phyloP scores from a whole-genome alignment of 1,140 invertebrate genomes.

The Drosophila sproati region DNA sequence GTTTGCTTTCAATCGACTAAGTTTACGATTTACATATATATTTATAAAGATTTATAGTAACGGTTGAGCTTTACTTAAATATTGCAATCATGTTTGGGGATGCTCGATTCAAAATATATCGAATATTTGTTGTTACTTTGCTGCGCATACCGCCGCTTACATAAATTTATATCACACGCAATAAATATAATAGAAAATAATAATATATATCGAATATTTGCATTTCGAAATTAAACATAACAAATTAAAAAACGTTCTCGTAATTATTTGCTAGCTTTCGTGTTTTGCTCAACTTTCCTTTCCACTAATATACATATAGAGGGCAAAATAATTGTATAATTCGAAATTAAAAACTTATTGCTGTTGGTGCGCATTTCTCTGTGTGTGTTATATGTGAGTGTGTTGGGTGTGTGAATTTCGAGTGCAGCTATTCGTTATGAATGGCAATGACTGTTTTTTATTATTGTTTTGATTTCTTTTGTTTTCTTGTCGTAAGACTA shows the following conservation, averaged over 20 bases:
- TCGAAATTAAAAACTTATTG: slow-evolving; percentile 42
- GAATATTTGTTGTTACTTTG: slow-evolving; percentile 29
- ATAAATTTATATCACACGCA: slow-evolving; percentile 83
- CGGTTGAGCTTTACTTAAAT: slow-evolving; percentile 35
- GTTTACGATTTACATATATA: slow-evolving; percentile 23
- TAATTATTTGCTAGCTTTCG: background rate
- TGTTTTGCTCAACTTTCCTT: background rate
- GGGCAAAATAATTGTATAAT: slow-evolving; percentile 29
- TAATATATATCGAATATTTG: slow-evolving; percentile 28
- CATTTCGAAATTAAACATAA: slow-evolving; percentile 22
- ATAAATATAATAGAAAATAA: slow-evolving; percentile 75
- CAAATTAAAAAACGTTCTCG: slow-evolving; percentile 35
- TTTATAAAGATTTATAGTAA: slow-evolving; percentile 3
- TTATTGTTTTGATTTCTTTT: background rate
- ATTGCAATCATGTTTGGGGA: slow-evolving; percentile 59
- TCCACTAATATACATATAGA: slow-evolving; percentile 37
- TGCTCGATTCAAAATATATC: slow-evolving; percentile 54
- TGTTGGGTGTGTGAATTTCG: slow-evolving; percentile 26
- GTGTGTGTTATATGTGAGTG: slow-evolving; percentile 8
- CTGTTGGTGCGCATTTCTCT: slow-evolving; percentile 21
- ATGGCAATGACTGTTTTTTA: slow-evolving; percentile 75
- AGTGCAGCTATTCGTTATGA: slow-evolving; percentile 71
- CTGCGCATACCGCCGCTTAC: slow-evolving; percentile 46
- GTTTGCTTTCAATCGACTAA: slow-evolving; percentile 65
- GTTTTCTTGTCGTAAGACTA: slow-evolving; percentile 32